phyloP scores from a whole-genome alignment of 2,113 vertebrate species.

The Clarias batrachus region DNA sequence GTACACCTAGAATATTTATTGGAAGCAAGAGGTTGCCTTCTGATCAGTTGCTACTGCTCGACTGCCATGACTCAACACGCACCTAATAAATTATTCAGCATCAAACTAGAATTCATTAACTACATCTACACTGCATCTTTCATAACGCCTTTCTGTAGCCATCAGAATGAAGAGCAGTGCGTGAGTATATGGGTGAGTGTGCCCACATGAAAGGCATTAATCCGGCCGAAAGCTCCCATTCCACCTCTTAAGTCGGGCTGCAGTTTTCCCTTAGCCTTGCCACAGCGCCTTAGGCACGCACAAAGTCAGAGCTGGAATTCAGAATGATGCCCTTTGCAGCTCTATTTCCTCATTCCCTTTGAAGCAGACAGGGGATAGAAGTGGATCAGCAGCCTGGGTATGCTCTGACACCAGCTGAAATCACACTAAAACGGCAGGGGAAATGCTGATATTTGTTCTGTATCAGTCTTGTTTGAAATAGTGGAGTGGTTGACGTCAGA shows the following conservation, averaged over 20 bases:
- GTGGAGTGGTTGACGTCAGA: slow-evolving; percentile 44
- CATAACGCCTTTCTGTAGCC: slow-evolving; percentile 50
- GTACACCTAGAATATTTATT: slow-evolving; percentile 27
- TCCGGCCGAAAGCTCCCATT: slow-evolving; percentile 51
- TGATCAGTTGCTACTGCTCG: slow-evolving; percentile 63
- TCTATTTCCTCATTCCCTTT: slow-evolving; percentile 54
- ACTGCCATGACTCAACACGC: slow-evolving; percentile 53
- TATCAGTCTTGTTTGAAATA: slow-evolving; percentile 38
- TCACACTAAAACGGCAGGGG: slow-evolving; percentile 49
- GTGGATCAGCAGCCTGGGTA: slow-evolving; percentile 42
- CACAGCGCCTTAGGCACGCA: slow-evolving; percentile 50
- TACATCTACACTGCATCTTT: slow-evolving; percentile 60
- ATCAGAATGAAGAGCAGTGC: slow-evolving; percentile 39
- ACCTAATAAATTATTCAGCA: slow-evolving; percentile 65
- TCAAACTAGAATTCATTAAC: slow-evolving; percentile 72
- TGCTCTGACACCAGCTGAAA: slow-evolving; percentile 47
- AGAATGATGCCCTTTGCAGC: slow-evolving; percentile 49
- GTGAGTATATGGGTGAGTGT: slow-evolving; percentile 23
- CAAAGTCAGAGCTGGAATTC: slow-evolving; percentile 48
- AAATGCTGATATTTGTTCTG: slow-evolving; percentile 48
- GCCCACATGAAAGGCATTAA: slow-evolving; percentile 51
- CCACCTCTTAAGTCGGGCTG: slow-evolving; percentile 54
- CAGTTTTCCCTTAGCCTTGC: slow-evolving; percentile 48
- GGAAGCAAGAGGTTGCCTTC: slow-evolving; percentile 50
- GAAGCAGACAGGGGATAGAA: slow-evolving; percentile 49